Conservation (phyloP, 2,888 invertebrate genomes). For the Ischnura elegans region DNA sequence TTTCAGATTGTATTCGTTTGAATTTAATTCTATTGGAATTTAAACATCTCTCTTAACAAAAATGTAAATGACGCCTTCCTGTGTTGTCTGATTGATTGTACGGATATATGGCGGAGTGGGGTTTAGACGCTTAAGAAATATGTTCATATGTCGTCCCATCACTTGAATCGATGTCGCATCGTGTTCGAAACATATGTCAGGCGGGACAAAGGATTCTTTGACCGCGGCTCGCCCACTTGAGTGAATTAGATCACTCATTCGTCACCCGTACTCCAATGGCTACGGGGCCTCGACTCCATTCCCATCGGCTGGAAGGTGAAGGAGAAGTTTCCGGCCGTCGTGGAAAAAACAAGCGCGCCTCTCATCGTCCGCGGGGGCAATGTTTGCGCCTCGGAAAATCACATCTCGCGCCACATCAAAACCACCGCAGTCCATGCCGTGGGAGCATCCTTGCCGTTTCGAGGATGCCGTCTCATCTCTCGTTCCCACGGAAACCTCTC, state of each 20-base stretch:
- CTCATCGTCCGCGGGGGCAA: not conserved
- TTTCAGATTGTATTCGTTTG: no score
- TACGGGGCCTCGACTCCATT: not conserved
- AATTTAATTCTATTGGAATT: no score
- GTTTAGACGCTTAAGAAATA: no score
- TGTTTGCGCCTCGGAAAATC: not conserved
- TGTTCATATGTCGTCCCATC: no score
- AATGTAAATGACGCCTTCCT: no score
- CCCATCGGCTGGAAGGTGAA: not conserved
- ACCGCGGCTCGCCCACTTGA: not conserved
- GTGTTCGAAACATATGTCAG: not conserved
- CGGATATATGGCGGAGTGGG: no score
- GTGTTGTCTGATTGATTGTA: no score
- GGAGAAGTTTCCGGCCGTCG: not conserved
- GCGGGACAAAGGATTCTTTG: not conserved
- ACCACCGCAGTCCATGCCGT: not conserved
- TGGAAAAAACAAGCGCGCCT: not conserved
- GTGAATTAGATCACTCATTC: not conserved
- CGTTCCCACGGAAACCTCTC: not conserved
- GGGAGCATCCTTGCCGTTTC: not conserved
- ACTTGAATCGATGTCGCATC: not conserved
- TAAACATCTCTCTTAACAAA: no score
- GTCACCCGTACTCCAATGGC: not conserved
- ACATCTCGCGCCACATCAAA: not conserved
- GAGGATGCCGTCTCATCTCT: conserved; percentile 19